Evolutionary conservation across 2,113 vertebrate genomes (phyloP).

Genomic region (Gymnarchus niloticus): DNA sequence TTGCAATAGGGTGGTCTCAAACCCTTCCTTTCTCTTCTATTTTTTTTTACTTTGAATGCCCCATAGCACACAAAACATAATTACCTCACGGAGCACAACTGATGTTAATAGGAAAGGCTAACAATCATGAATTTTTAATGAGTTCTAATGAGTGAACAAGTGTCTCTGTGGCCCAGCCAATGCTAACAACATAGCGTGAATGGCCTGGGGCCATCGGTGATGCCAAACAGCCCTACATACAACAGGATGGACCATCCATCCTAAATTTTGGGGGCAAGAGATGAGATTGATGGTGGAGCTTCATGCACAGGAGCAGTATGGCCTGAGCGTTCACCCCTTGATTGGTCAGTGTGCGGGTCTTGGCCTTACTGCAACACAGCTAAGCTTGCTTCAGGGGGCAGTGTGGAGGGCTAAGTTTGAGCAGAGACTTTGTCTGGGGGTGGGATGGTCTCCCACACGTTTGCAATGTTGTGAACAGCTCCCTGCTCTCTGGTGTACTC

Average conservation of each 20-base stretch:
- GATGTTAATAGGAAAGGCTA: constrained; percentile 30
- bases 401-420: too few species aligned
- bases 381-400: too few species aligned
- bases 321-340: background rate
- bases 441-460: too few species aligned
- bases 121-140: constrained; percentile 36
- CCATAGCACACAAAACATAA: constrained; percentile 27
- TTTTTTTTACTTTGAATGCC: background rate
- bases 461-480: background rate
- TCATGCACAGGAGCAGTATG: background rate
- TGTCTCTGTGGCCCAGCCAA: constrained; percentile 28
- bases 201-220: background rate
- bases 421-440: too few species aligned
- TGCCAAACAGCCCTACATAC: background rate
- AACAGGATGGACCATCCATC: background rate
- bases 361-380: too few species aligned
- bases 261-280: background rate
- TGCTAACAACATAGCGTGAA: constrained; percentile 20
- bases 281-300: background rate
- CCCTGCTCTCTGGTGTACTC: background rate
- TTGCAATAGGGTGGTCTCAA: background rate
- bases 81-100: constrained; percentile 25
- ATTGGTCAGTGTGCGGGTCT: background rate
- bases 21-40: background rate
- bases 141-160: constrained; percentile 33